Evolutionary conservation across 1,140 invertebrate genomes (phyloP), one percentile per base, ranked within the genome.

Genomic region (Holotrichia oblita): DNA sequence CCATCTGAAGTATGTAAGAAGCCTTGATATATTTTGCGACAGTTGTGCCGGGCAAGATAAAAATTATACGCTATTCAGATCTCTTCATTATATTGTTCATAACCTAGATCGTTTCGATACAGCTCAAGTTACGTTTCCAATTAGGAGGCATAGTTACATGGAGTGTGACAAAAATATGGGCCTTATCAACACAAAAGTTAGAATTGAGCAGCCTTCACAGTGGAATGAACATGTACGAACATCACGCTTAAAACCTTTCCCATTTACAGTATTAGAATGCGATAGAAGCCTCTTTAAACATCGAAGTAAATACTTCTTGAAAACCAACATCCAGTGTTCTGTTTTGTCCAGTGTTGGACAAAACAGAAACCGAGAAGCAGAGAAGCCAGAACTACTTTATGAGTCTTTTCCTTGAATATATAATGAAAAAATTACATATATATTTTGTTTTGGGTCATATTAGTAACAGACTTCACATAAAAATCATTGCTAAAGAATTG

Each of bases 1-100:
- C 8, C n/a, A 10, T 0, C 10, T 72, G 61, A 73, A 73, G 27
- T n/a, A n/a, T n/a, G n/a, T 78, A 42, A 69, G 40, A 77, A 7
- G 77, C 22, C 77, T 80, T n/a, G 42, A 79, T 20, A 74, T 74
- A 82, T 81, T 81, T 77, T 81, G 81, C 77, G 81, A 81, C 64
- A 73, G 73, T 14, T 76, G 40, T 59, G 40, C 59, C 17, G 81
- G 77, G 34, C 75, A 81, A 79, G 81, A 81, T 59, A 79, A 78
- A 75, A 81, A 81, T 69, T 81, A 41, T 61, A 80, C 80, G 12
- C 76, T 82, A 12, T 73, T 82, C 27, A 27, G 79, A 77, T 80
- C 76, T 76, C 44, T 82, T 14, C 80, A 82, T 79, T 79, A 79
- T 61, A 12, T 82, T 7, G 61, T 79, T 59, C 48, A 48, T 12